Evolutionary conservation across 2,888 invertebrate species (phyloP), one percentile per base, ranked within the genome.

Genomic region (Scaptomyza polygonia): DNA sequence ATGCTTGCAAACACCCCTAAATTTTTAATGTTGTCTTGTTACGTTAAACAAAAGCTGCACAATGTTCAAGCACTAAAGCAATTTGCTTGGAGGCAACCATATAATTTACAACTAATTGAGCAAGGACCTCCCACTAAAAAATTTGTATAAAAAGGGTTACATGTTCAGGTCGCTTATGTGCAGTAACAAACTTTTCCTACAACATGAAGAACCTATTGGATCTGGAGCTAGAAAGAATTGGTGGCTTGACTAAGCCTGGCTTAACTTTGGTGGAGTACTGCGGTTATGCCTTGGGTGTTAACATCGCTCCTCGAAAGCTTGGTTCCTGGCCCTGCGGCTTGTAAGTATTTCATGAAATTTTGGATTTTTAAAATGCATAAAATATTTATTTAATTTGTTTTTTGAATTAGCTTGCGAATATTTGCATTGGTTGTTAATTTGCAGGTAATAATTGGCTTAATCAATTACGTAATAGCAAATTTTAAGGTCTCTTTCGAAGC

Each of bases 21-120:
- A 78, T 81, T 72, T 78, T 86, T 81, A 84, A 86, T 81, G 76
- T n/a, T 36, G 25, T 44, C n/a, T 12, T 2, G 72, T 39, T 21
- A 47, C 72, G 78, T 81, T 63, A 53, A 45, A 6, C 53, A 54
- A 52, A 39, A 66, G 53, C 67, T 86, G 67, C 81, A 53, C 69
- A 84, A 81, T 68, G 52, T 55, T 57, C 58, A 55, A 53, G 36
- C 74, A 53, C 65, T 73, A 59, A 67, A 67, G 69, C 57, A 85
- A 86, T 85, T 85, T 72, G 48, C 49, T 29, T 8, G 9, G 14
- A 14, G 18, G 34, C 53, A 67, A 85, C 44, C 82, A 61, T 83
- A 68, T 83, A 87, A 83, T 83, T 83, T 79, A 39, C 27, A 9
- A 16, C 45, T 77, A 85, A 79, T 85, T 85, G 86, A 53, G 56